Base-by-base conservation (phyloP, 2,797 vertebrate species). In the Iguana delicatissima region DNA sequence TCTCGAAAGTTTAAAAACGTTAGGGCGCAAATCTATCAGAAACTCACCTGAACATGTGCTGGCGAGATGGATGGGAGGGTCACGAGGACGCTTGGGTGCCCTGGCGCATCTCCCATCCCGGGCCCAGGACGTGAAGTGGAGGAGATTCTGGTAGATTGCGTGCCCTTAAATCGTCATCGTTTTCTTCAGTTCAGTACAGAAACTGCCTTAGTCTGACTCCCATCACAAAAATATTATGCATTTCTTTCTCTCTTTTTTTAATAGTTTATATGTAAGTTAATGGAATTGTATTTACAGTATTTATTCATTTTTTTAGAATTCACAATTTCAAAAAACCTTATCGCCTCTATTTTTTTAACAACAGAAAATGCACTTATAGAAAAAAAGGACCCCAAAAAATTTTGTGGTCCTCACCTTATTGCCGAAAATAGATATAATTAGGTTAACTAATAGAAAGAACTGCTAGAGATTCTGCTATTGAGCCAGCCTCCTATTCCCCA, bases 341-440 rank as follows among this genome's bases (percentile, higher is more conserved):
- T 98, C 97, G 96, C 97, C 96, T 97, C 97, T 98, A 97, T 98
- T 81, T 89, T 74, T 89, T 72, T 52, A 73, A 85, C 98, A 98
- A 99, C 98, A 98, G 98, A 97, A 98, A 98, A 99, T 98, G 98
- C 98, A 99, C 98, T 99, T 98, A 98, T 98, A 98, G 97, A 97
- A 98, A 98, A 98, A 98, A 98, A 98, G 98, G 98, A 98, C 98
- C 97, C 98, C 85, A 96, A 93, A 98, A 98, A 99, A 98, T 98
- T 98, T 97, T 97, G 98, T 97, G 97, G 98, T 98, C 99, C 99
- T 99, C 98, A 98, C 98, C 98, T 99, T 99, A 99, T 99, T 99
- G 99, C 99, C 99, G 97, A 99, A 99, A 99, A 99, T 98, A 99
- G 98, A 98, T 98, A 97, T 95, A 98, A 98, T 98, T 92, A 98